phyloP scores from a whole-genome alignment of 2,113 vertebrate species.

The Theristicus caerulescens region DNA sequence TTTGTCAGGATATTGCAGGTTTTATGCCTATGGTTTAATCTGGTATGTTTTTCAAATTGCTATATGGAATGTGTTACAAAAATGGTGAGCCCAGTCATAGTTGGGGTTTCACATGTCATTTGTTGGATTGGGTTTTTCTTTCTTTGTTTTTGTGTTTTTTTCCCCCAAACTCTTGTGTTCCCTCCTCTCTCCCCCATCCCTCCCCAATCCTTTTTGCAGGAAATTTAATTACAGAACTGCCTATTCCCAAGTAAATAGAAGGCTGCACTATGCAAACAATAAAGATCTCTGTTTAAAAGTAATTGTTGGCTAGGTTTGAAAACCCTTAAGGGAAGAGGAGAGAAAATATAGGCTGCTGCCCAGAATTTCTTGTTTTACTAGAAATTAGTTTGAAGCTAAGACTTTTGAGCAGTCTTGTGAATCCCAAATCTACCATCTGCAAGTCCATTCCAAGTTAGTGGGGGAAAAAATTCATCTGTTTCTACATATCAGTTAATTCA shows the following conservation, averaged over 20 bases:
- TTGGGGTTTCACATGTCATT: not conserved
- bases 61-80: not conserved
- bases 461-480: not conserved
- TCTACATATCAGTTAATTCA: not conserved
- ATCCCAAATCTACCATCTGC: not conserved
- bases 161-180: not conserved
- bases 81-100: not conserved
- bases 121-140: not conserved
- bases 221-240: constrained; percentile 11
- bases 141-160: not conserved
- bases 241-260: not conserved
- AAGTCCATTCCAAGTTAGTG: not conserved
- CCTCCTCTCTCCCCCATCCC: not conserved
- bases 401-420: not conserved
- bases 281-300: not conserved
- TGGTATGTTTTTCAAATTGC: not conserved
- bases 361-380: constrained; percentile 19
- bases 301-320: not conserved
- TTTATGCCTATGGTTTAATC: constrained; percentile 1
- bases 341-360: not conserved
- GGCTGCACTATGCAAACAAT: not conserved
- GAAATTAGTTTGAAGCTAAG: not conserved
- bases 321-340: not conserved
- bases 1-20: not conserved
- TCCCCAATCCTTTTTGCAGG: not conserved